phyloP scores from a whole-genome alignment of 1,140 invertebrate genomes.

The Hylaeus anthracinus region DNA sequence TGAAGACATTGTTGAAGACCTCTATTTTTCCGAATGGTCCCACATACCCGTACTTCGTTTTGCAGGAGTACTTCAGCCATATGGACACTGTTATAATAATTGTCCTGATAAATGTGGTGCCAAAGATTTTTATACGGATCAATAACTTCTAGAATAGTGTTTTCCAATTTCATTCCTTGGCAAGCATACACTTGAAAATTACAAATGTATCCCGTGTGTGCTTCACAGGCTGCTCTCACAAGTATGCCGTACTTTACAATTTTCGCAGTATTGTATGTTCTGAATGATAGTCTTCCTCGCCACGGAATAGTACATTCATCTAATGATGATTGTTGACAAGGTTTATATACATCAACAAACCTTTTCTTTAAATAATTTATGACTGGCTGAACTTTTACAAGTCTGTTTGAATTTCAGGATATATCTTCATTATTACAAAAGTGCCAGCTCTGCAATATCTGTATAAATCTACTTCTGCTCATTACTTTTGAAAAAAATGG shows the following conservation, averaged over 20 bases:
- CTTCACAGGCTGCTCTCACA: constrained; percentile 54
- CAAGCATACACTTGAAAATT: constrained; percentile 52
- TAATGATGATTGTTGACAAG: constrained; percentile 47
- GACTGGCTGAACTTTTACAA: constrained; percentile 42
- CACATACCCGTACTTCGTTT: constrained; percentile 49
- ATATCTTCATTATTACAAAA: constrained; percentile 51
- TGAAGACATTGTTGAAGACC: constrained; percentile 27
- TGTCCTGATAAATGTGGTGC: constrained; percentile 59
- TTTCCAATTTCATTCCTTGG: constrained; percentile 50
- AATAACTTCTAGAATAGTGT: constrained; percentile 47
- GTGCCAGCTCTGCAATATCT: constrained; percentile 52
- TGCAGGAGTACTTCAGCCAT: constrained; percentile 41
- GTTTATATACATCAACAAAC: constrained; percentile 54
- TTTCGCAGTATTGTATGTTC: constrained; percentile 43
- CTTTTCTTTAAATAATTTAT: constrained; percentile 45
- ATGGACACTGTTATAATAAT: constrained; percentile 60
- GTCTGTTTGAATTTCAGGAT: constrained; percentile 28
- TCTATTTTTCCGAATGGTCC: constrained; percentile 49
- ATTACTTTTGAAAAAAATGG: constrained; percentile 49
- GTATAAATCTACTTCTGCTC: constrained; percentile 47
- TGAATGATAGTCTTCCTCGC: constrained; percentile 52
- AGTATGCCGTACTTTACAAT: constrained; percentile 52
- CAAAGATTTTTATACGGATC: constrained; percentile 49
- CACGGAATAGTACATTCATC: constrained; percentile 59
- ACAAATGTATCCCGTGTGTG: constrained; percentile 54